These are phyloP conservation scores for Austrofundulus limnaeus DNA, from an alignment of 2,113 vertebrate genomes.

Conservation along the genomic window DNA sequence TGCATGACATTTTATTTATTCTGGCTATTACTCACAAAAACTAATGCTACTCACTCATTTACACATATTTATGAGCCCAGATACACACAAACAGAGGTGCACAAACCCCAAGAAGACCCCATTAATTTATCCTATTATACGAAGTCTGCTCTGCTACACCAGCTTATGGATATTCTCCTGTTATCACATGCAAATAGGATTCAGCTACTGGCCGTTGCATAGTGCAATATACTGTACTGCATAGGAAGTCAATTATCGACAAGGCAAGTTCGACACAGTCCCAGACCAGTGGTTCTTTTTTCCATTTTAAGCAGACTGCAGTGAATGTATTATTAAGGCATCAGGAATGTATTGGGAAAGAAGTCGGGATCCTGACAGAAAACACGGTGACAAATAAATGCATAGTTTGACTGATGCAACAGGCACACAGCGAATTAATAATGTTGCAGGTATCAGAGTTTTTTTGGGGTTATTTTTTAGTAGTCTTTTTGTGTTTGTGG, in stretches of 20 bases:
- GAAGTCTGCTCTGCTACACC: neutral
- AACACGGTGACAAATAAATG: neutral
- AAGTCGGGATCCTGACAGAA: conserved; percentile 4
- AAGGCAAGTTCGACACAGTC: conserved; percentile 43
- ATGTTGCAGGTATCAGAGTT: too few relatives aligned
- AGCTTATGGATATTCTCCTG: conserved; percentile 32
- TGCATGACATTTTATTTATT: conserved; percentile 14
- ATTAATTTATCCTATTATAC: neutral
- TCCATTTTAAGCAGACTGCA: conserved; percentile 14
- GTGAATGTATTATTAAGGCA: conserved; percentile 20
- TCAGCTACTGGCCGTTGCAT: conserved; percentile 14
- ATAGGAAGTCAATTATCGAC: conserved; percentile 51
- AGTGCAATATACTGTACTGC: conserved; percentile 16
- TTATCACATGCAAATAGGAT: conserved; percentile 42
- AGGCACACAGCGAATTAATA: neutral
- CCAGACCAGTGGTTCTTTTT: conserved; percentile 21
- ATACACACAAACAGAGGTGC: neutral
- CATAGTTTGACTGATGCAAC: conserved; percentile 12
- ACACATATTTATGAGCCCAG: neutral
- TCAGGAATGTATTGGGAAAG: neutral
- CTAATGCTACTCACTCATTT: neutral
- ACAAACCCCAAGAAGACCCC: neutral
- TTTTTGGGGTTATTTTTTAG: too few relatives aligned
- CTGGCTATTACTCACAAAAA: conserved; percentile 8
- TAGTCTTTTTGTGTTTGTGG: too few relatives aligned